phyloP scores from a whole-genome alignment of 2,797 vertebrate genomes.

The Vultur gryphus region DNA sequence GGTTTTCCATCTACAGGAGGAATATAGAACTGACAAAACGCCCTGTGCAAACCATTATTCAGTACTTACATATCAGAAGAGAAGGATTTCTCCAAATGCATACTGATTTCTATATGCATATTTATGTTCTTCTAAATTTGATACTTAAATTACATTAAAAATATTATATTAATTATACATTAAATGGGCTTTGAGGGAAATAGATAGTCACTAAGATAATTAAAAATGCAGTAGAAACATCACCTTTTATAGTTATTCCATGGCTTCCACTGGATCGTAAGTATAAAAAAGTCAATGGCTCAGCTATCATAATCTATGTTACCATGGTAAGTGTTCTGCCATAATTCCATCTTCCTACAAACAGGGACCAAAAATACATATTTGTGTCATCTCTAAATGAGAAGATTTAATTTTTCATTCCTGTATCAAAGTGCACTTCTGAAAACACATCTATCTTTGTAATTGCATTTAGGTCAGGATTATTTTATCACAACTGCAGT shows the following conservation, averaged over 20 bases:
- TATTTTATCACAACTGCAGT: background rate
- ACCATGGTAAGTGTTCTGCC: conserved; percentile 1
- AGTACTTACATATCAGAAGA: background rate
- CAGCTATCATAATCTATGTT: background rate
- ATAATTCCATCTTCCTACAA: conserved; percentile 13
- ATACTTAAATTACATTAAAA: background rate
- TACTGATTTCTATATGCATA: background rate
- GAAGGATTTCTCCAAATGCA: background rate
- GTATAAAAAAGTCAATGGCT: background rate
- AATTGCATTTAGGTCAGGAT: background rate
- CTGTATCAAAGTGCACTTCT: background rate
- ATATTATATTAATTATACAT: background rate
- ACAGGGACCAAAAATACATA: conserved; percentile 9
- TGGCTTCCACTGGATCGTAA: background rate
- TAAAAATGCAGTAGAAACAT: background rate
- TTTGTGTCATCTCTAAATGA: background rate
- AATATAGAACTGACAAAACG: accelerated
- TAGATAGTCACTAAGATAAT: background rate
- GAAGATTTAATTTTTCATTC: background rate
- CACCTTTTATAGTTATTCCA: background rate
- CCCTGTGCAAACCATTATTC: background rate
- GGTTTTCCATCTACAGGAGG: background rate
- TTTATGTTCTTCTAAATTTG: background rate
- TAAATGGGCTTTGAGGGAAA: background rate
- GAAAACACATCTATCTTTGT: background rate